Evolutionary conservation across 1,140 invertebrate species (phyloP).

Genomic region (Pogonomyrmex barbatus): DNA sequence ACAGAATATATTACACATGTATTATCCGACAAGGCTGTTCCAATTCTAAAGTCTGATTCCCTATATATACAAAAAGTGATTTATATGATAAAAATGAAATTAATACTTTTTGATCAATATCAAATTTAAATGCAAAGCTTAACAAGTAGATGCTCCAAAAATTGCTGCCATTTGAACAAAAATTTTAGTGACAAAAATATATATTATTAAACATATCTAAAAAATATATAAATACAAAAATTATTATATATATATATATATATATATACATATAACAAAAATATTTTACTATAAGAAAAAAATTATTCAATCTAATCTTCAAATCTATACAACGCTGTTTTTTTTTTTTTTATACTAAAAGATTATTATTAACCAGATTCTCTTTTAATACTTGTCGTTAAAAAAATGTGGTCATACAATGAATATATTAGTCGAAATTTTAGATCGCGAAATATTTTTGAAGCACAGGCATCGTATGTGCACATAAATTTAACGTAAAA

Average conservation of each 20-base stretch:
- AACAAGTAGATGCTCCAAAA: slow-evolving; percentile 10
- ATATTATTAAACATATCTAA: neutral
- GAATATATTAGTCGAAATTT: neutral
- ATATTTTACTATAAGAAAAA: neutral
- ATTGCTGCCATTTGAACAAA: neutral
- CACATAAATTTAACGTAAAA: slow-evolving; percentile 40
- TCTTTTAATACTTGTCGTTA: neutral
- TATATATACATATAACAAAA: too few species aligned
- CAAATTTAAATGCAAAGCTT: slow-evolving; percentile 12
- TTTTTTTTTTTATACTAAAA: neutral
- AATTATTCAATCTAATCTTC: neutral
- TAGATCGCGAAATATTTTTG: neutral
- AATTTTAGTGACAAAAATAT: neutral
- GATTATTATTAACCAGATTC: neutral
- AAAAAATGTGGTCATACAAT: neutral
- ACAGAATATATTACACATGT: slow-evolving; percentile 83
- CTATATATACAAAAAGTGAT: slow-evolving; percentile 68
- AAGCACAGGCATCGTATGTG: neutral
- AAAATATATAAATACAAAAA: neutral
- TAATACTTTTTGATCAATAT: slow-evolving; percentile 19
- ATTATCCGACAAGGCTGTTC: slow-evolving; percentile 80
- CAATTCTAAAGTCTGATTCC: slow-evolving; percentile 82
- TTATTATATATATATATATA: neutral
- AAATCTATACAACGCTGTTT: neutral
- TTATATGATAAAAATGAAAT: slow-evolving; percentile 39